These are phyloP conservation scores for Myripristis jacobus DNA, from an alignment of 2,797 vertebrate genomes.

Conservation along the genomic window DNA sequence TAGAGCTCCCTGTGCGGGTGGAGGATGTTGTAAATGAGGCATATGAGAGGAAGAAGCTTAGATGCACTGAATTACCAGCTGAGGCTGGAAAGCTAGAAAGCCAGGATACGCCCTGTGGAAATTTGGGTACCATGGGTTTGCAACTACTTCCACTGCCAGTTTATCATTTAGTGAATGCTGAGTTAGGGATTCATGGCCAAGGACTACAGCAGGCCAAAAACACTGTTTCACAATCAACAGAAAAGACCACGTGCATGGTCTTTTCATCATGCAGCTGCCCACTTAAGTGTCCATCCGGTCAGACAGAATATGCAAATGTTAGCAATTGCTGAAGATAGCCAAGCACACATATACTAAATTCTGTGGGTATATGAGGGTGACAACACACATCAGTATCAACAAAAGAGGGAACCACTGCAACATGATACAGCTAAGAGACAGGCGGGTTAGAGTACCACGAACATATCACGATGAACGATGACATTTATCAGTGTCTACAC, in stretches of 20 bases:
- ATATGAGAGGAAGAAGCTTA: slow-evolving; percentile 15
- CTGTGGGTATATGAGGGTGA: slow-evolving; percentile 19
- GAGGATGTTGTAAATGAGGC: slow-evolving; percentile 22
- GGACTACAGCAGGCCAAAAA: neutral
- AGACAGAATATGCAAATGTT: slow-evolving; percentile 19
- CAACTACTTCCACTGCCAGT: slow-evolving; percentile 3
- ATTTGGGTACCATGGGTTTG: slow-evolving; percentile 12
- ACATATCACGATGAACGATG: no score
- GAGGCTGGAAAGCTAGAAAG: slow-evolving; percentile 21
- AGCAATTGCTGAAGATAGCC: neutral
- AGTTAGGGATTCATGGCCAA: neutral
- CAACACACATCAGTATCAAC: slow-evolving; percentile 17
- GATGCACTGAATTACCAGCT: slow-evolving; percentile 24
- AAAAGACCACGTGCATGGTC: neutral
- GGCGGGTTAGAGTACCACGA: no score
- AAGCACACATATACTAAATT: slow-evolving; percentile 13
- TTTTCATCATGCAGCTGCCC: slow-evolving; percentile 35
- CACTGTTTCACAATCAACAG: neutral
- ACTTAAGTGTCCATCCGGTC: no score
- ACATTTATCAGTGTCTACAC: no score
- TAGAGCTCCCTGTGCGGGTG: slow-evolving; percentile 1
- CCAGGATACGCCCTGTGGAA: slow-evolving; percentile 1
- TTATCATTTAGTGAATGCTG: no score
- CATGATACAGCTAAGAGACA: no score
- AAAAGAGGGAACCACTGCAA: neutral